These are phyloP conservation scores for Habrosyne pyritoides DNA, from an alignment of 2,888 invertebrate species.

Conservation along the genomic window DNA sequence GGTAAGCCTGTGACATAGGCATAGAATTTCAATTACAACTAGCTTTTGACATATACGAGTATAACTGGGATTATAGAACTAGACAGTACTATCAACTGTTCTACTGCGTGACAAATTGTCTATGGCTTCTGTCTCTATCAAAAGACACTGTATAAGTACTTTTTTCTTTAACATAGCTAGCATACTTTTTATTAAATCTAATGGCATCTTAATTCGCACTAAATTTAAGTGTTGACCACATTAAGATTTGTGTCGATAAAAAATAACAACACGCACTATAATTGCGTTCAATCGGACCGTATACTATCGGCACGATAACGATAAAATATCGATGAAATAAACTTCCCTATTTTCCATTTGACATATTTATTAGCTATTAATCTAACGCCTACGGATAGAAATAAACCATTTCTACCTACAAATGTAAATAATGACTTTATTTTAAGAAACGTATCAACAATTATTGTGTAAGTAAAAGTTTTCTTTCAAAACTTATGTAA, in stretches of 20 bases:
- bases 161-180: too few relatives aligned
- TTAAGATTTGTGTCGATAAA: constrained; percentile 21
- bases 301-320: constrained; percentile 39
- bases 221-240: constrained; percentile 8
- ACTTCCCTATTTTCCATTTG: constrained; percentile 39
- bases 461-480: not conserved
- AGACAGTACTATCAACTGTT: too few relatives aligned
- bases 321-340: constrained; percentile 52
- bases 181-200: too few relatives aligned
- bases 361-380: constrained; percentile 55
- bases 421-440: constrained; percentile 7
- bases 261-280: constrained; percentile 17
- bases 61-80: too few relatives aligned
- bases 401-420: constrained; percentile 25
- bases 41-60: too few relatives aligned
- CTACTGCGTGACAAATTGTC: too few relatives aligned
- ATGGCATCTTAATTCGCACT: not conserved
- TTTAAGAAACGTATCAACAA: not conserved
- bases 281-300: constrained; percentile 9
- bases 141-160: too few relatives aligned
- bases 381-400: constrained; percentile 35
- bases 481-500: not conserved
- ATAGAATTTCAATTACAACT: too few relatives aligned
- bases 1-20: too few relatives aligned
- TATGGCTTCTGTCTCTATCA: too few relatives aligned